These are phyloP conservation scores for Cryptophagus acutangulus DNA, from an alignment of 2,888 invertebrate species.

Conservation along the genomic window DNA sequence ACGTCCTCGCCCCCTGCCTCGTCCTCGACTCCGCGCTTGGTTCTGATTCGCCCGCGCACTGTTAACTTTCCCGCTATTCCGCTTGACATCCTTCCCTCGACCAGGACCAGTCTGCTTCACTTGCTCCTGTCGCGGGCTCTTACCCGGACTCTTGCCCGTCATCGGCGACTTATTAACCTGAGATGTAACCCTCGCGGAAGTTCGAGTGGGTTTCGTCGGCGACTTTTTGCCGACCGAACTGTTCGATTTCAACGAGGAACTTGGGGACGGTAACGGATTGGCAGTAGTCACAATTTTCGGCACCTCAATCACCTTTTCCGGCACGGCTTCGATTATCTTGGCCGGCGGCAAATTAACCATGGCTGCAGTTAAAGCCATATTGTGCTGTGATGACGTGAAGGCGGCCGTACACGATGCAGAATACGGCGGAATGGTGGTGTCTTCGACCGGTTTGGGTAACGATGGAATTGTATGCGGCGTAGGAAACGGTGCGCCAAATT, in stretches of 20 bases:
- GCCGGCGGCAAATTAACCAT: slow-evolving; percentile 66
- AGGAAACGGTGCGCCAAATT: slow-evolving; percentile 56
- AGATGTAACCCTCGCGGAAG: slow-evolving; percentile 59
- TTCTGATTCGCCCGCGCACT: slow-evolving; percentile 43
- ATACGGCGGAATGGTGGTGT: slow-evolving; percentile 49
- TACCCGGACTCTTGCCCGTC: slow-evolving; percentile 46
- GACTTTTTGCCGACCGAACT: slow-evolving; percentile 52
- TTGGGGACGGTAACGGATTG: slow-evolving; percentile 39
- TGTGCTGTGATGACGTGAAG: slow-evolving; percentile 77
- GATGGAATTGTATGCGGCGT: slow-evolving; percentile 53
- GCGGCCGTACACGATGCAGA: slow-evolving; percentile 65
- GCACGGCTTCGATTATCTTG: slow-evolving; percentile 22
- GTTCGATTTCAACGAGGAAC: slow-evolving; percentile 43
- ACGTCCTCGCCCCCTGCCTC: slow-evolving; percentile 46
- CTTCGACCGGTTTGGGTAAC: slow-evolving; percentile 53
- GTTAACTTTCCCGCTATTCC: slow-evolving; percentile 32
- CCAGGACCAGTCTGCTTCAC: slow-evolving; percentile 39
- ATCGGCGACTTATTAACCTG: slow-evolving; percentile 64
- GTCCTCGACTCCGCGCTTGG: slow-evolving; percentile 41
- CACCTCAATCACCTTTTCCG: slow-evolving; percentile 8
- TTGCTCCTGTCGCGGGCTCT: slow-evolving; percentile 53
- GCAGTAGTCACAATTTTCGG: slow-evolving; percentile 13
- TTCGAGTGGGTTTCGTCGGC: slow-evolving; percentile 55
- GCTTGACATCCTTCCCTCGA: slow-evolving; percentile 29
- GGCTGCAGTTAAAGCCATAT: slow-evolving; percentile 74